These are phyloP conservation scores for Boleophthalmus pectinirostris DNA, from an alignment of 2,113 vertebrate genomes.

Conservation along the genomic window DNA sequence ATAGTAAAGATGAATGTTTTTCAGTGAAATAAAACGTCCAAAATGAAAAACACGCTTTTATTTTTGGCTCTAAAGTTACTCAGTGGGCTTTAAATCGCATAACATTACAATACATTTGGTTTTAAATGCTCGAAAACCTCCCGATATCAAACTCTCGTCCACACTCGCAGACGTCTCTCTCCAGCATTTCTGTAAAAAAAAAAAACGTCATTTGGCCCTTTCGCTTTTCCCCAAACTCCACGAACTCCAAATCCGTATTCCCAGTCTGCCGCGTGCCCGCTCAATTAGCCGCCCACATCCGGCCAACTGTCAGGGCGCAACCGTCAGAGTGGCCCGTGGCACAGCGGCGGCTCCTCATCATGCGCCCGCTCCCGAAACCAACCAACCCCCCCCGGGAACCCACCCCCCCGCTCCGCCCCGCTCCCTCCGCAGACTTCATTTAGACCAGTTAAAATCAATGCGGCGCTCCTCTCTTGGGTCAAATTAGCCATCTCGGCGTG, in stretches of 20 bases:
- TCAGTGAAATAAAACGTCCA: too few relatives aligned
- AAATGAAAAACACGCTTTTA: too few relatives aligned
- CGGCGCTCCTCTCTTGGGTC: slow-evolving; percentile 58
- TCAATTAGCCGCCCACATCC: slow-evolving; percentile 51
- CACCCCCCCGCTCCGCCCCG: slow-evolving; percentile 39
- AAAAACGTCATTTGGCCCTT: background rate
- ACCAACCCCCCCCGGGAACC: slow-evolving; percentile 55
- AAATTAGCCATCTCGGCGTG: slow-evolving; percentile 58
- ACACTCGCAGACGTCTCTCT: background rate
- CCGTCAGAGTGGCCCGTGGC: slow-evolving; percentile 61
- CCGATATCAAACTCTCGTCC: background rate
- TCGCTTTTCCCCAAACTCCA: slow-evolving; percentile 34
- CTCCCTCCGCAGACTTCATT: slow-evolving; percentile 65
- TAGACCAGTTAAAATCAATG: slow-evolving; percentile 72
- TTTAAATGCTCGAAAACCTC: too few relatives aligned
- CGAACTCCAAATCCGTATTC: slow-evolving; percentile 3
- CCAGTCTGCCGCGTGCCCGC: slow-evolving; percentile 17
- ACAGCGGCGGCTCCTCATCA: slow-evolving; percentile 56
- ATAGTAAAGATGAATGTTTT: too few relatives aligned
- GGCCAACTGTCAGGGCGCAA: slow-evolving; percentile 44
- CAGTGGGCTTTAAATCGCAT: too few relatives aligned
- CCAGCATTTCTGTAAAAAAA: background rate
- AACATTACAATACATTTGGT: too few relatives aligned
- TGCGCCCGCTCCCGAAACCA: slow-evolving; percentile 56
- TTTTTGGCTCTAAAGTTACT: too few relatives aligned